Evolutionary conservation across 2,113 vertebrate genomes (phyloP).

Genomic region (Geococcyx californianus): DNA sequence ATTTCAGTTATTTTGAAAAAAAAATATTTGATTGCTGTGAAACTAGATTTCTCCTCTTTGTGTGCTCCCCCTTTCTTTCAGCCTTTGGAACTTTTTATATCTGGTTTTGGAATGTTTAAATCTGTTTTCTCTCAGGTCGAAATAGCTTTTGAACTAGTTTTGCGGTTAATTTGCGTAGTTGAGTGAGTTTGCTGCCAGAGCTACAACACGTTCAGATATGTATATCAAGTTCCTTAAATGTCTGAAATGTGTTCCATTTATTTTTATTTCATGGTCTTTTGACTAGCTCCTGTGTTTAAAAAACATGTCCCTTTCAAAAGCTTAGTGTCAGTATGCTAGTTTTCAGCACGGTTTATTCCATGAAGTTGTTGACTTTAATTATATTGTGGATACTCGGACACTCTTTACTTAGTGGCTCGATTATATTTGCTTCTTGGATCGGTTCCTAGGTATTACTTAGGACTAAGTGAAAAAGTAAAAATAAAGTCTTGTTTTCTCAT

Average conservation of each 20-base stretch:
- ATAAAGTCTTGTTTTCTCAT: conserved; percentile 64
- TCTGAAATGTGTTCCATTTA: conserved; percentile 30
- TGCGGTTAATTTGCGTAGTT: not conserved
- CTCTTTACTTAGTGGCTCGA: conserved; percentile 52
- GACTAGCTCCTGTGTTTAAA: conserved; percentile 51
- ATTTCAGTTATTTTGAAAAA: not conserved
- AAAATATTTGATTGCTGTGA: not conserved
- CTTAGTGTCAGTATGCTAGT: conserved; percentile 52
- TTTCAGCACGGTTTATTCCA: conserved; percentile 55
- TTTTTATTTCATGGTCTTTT: conserved; percentile 52
- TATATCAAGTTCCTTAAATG: conserved; percentile 20
- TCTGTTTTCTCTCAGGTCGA: not conserved
- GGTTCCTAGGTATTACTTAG: conserved; percentile 46
- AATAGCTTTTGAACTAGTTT: not conserved
- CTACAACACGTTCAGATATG: not conserved
- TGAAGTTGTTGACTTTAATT: conserved; percentile 65
- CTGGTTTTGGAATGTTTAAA: not conserved
- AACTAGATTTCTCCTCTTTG: not conserved
- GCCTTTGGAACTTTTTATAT: not conserved
- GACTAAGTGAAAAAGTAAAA: conserved; percentile 53
- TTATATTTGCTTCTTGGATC: conserved; percentile 52
- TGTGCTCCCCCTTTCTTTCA: not conserved
- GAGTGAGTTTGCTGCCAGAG: conserved; percentile 20
- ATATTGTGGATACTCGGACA: conserved; percentile 33
- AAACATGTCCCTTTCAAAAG: conserved; percentile 37